A percentile compares a stretch with the other conserved stretches of the same genome.
phyloP scores from a whole-genome alignment of 1,140 invertebrate species.

The Vollenhovia emeryi region DNA sequence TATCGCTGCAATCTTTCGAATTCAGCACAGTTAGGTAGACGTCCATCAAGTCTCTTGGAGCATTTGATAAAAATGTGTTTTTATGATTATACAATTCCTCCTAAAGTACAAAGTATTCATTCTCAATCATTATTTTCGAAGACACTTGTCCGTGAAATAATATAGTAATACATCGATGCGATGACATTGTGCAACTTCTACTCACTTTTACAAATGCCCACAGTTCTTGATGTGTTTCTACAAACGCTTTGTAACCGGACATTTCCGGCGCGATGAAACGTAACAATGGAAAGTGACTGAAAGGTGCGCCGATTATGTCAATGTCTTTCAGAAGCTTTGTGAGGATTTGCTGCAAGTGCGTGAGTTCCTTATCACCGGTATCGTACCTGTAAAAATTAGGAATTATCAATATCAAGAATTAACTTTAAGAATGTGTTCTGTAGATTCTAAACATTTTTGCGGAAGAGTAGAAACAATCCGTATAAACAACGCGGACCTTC shows the following conservation, averaged over 20 bases:
- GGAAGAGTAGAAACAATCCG: neutral
- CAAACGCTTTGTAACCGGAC: slow-evolving; percentile 91
- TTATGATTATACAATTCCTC: slow-evolving; percentile 92
- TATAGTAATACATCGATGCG: neutral
- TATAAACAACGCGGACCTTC: slow-evolving; percentile 78
- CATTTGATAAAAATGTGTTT: slow-evolving; percentile 87
- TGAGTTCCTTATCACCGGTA: slow-evolving; percentile 89
- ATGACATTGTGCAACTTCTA: slow-evolving; percentile 8
- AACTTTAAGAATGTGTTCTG: neutral
- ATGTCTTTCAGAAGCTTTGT: slow-evolving; percentile 89
- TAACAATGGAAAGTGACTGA: slow-evolving; percentile 92
- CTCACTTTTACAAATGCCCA: slow-evolving; percentile 89
- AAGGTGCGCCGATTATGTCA: slow-evolving; percentile 92
- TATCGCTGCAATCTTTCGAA: slow-evolving; percentile 73
- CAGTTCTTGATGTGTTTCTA: slow-evolving; percentile 89
- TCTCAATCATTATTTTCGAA: neutral
- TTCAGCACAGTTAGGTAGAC: slow-evolving; percentile 88
- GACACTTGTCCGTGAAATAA: neutral
- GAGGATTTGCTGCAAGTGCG: slow-evolving; percentile 89
- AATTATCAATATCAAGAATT: neutral
- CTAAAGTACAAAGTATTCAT: slow-evolving; percentile 66
- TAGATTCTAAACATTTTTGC: neutral
- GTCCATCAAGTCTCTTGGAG: slow-evolving; percentile 94
- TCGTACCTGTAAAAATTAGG: slow-evolving; percentile 84
- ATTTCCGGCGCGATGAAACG: slow-evolving; percentile 90